Evolutionary conservation across 2,888 invertebrate genomes (phyloP).

Genomic region (Cantharis flavilabris): DNA sequence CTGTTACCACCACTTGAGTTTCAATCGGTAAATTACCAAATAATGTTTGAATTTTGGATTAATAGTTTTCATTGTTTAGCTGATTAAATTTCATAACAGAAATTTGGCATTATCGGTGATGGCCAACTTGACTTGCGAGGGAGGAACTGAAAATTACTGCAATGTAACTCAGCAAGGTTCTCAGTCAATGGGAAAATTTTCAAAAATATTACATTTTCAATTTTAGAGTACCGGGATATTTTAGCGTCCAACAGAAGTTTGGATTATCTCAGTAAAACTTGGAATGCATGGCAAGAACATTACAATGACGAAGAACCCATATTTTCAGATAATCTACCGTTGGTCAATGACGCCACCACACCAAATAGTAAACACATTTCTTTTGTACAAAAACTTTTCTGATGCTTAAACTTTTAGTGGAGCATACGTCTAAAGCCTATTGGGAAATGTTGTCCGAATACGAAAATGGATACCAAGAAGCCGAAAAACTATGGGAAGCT

Average conservation of each 20-base stretch:
- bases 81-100: slow-evolving; percentile 31
- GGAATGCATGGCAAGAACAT: slow-evolving; percentile 43
- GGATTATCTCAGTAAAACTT: slow-evolving; percentile 36
- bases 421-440: slow-evolving; percentile 44
- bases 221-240: slow-evolving; percentile 36
- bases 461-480: slow-evolving; percentile 58
- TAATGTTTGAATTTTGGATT: not conserved
- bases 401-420: slow-evolving; percentile 2
- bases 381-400: not conserved
- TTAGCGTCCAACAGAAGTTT: slow-evolving; percentile 38
- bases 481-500: slow-evolving; percentile 61
- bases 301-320: slow-evolving; percentile 12
- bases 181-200: not conserved
- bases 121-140: not conserved
- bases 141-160: not conserved
- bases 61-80: slow-evolving; percentile 19
- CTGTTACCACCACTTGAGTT: slow-evolving; percentile 59
- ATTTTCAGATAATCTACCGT: slow-evolving; percentile 38
- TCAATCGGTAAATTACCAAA: slow-evolving; percentile 53
- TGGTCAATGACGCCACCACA: slow-evolving; percentile 40
- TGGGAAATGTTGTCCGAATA: slow-evolving; percentile 63
- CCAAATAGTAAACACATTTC: slow-evolving; percentile 40
- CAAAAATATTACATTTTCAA: not conserved
- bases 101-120: slow-evolving; percentile 23
- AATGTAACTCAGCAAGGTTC: not conserved